Evolutionary conservation across 2,113 vertebrate genomes (phyloP), one percentile per base, ranked within the genome.

Genomic region (Romanogobio albipinnatus): DNA sequence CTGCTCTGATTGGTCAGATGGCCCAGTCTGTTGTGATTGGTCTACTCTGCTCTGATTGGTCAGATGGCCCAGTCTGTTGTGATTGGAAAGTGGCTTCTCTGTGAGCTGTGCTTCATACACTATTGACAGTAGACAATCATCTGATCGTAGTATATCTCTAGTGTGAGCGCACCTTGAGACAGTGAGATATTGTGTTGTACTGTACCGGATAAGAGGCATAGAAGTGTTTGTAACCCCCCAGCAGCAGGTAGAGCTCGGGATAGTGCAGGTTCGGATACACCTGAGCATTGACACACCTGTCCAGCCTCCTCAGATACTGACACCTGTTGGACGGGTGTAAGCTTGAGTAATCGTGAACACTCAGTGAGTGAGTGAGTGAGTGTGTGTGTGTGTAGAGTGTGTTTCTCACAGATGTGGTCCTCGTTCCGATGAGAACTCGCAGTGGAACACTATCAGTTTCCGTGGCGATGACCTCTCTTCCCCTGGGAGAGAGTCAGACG

Each of bases 201-300:
- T 74, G 75, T 89, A 92, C 92, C 87, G 88, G 82, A 49, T 83
- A 90, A 26, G 79, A 75, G 19, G 47, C 75, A 71, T 88, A 88
- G 85, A 93, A 93, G 76, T 64, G 77, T 81, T 85, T 90, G 87
- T 92, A 93, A 9, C 92, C 92, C 9, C 89, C 88, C 29, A 85
- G 84, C 66, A 93, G 81, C 29, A 93, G 83, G 81, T 93, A 93
- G 5, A 93, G 82, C 76, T 93, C 92, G 1, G 92, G 92, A 78
- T 91, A 92, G 24, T 86, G 85, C 15, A 93, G 90, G 8, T 62
- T 64, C 15, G 92, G 92, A 70, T 93, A 93, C n/a, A 81, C 53
- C 53, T 56, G 53, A 22, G 53, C 62, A 33, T 90, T 87, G 1
- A 88, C 56, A 11, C 22, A 78, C 51, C 92, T 81, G 87, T 93